Conservation (phyloP, 2,888 invertebrate species). For the Polylopha cassiicola region DNA sequence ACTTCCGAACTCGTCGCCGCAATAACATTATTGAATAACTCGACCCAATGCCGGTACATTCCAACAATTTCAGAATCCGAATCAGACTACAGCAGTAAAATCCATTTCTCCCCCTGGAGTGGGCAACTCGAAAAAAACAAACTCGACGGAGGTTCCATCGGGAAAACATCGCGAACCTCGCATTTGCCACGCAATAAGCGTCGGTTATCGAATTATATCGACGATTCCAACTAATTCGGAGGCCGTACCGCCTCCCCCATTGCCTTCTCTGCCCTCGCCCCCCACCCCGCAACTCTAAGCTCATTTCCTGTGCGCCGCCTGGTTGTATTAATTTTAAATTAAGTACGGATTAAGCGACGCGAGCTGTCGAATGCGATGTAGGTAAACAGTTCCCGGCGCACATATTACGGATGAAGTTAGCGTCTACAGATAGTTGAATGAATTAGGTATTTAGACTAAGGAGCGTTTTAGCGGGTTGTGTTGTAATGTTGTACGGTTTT, state of each 20-base stretch:
- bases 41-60: too few relatives aligned
- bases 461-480: too few relatives aligned
- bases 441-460: too few relatives aligned
- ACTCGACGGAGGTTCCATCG: conserved; percentile 11
- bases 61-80: too few relatives aligned
- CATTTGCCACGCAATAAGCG: conserved; percentile 34
- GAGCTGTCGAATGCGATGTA: conserved; percentile 33
- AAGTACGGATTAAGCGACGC: conserved; percentile 75
- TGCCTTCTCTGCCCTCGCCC: conserved; percentile 33
- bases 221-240: conserved; percentile 55
- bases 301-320: conserved; percentile 83
- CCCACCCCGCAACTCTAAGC: conserved; percentile 73
- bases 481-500: too few relatives aligned
- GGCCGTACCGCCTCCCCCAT: conserved; percentile 31
- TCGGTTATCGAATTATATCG: conserved; percentile 48
- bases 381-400: conserved; percentile 32
- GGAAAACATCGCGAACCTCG: conserved; percentile 23
- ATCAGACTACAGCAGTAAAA: conserved; percentile 4
- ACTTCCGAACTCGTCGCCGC: too few relatives aligned
- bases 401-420: conserved; percentile 1
- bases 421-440: too few relatives aligned
- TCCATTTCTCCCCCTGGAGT: conserved; percentile 7
- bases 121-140: conserved; percentile 18
- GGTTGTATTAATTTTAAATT: conserved; percentile 85
- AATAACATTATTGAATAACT: too few relatives aligned